Evolutionary conservation across 1,140 invertebrate genomes (phyloP).

Genomic region (Neodiprion lecontei): DNA sequence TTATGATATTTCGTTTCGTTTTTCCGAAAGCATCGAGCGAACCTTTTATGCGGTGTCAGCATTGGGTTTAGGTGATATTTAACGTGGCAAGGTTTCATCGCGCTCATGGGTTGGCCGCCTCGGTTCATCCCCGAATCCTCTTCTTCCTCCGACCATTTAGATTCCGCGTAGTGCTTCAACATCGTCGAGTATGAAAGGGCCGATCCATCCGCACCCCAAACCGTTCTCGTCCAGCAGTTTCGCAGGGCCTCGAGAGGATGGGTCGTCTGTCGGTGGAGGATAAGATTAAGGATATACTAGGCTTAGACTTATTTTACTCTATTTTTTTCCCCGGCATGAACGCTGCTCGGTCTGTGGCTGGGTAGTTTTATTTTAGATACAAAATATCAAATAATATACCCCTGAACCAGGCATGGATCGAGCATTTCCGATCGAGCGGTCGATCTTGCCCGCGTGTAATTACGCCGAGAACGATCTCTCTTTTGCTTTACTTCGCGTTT

Average conservation of each 20-base stretch:
- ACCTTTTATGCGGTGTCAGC: constrained; percentile 24
- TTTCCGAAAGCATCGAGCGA: neutral
- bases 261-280: neutral
- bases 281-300: neutral
- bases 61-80: constrained; percentile 29
- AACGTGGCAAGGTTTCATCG: constrained; percentile 34
- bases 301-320: neutral
- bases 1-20: neutral
- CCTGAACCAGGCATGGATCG: neutral
- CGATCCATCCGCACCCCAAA: neutral
- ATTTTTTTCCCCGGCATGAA: neutral
- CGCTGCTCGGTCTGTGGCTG: neutral
- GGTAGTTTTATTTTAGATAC: neutral
- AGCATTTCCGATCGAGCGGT: neutral
- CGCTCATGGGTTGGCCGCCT: constrained; percentile 32
- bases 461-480: neutral
- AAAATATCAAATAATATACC: neutral
- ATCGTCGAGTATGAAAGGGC: neutral
- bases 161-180: neutral
- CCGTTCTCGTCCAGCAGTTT: neutral
- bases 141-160: neutral
- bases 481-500: too few relatives aligned
- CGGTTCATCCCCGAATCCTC: neutral
- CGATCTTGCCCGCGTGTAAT: neutral
- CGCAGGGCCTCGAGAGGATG: neutral